Percentiles rank a stretch among this genome's conserved stretches.
Evolutionary conservation across 2,113 vertebrate species (phyloP).

Genomic region (Lepidothrix coronata): DNA sequence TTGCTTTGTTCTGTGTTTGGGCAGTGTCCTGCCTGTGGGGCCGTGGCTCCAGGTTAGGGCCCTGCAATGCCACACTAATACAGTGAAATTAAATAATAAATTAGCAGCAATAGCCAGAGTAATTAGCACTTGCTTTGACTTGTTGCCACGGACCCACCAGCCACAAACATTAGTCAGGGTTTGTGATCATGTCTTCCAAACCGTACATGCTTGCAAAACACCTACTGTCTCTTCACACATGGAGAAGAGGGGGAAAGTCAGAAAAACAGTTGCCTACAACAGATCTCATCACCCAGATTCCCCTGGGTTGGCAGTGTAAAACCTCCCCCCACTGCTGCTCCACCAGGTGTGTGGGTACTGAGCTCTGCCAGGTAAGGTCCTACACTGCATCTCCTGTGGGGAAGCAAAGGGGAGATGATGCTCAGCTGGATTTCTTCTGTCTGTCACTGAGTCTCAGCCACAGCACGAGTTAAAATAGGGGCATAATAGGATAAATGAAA

Average conservation of each 20-base stretch:
- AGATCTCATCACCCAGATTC: background rate
- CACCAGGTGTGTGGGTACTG: background rate
- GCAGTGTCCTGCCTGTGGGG: background rate
- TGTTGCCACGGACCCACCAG: conserved; percentile 52
- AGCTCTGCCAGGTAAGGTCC: background rate
- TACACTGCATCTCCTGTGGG: background rate
- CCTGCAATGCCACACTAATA: conserved; percentile 29
- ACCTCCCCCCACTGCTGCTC: background rate
- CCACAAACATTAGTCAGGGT: conserved; percentile 58
- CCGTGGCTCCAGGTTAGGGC: background rate
- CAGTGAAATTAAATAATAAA: conserved; percentile 60
- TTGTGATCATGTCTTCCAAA: conserved; percentile 14
- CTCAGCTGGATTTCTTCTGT: conserved; percentile 60
- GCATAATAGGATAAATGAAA: conserved; percentile 73
- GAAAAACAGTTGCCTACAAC: background rate
- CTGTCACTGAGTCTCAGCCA: conserved; percentile 55
- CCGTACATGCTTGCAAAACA: conserved; percentile 28
- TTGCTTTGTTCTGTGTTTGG: conserved; percentile 30
- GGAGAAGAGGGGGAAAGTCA: background rate
- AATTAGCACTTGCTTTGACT: conserved; percentile 58
- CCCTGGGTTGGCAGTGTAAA: background rate
- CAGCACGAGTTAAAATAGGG: conserved; percentile 64
- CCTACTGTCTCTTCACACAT: conserved; percentile 2
- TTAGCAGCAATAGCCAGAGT: conserved; percentile 27
- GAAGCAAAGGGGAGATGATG: background rate